phyloP scores from a whole-genome alignment of 2,888 invertebrate species.

The Coenonympha glycerion region DNA sequence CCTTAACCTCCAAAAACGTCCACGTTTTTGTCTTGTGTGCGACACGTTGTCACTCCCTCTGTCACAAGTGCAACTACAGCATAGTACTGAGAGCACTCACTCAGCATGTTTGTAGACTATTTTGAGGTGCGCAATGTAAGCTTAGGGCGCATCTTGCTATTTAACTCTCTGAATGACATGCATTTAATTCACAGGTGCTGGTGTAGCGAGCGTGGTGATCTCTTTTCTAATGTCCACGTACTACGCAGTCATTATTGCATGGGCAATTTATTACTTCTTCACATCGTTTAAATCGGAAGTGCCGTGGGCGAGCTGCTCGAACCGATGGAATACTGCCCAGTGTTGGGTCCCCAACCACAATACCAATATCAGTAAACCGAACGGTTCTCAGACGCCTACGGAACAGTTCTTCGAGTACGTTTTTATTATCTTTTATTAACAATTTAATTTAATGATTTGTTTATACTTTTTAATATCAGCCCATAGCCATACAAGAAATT shows the following conservation, averaged over 20 bases:
- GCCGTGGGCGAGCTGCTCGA: conserved; percentile 92
- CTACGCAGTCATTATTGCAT: conserved; percentile 96
- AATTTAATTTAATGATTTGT: neutral
- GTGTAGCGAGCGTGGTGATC: conserved; percentile 94
- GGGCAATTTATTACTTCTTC: conserved; percentile 95
- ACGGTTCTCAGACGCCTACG: conserved; percentile 86
- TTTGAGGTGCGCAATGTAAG: too few species aligned
- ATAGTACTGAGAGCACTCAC: too few species aligned
- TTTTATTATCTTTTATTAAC: neutral
- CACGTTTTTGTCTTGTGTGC: too few species aligned
- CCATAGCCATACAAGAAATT: too few species aligned
- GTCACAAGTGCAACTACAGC: too few species aligned
- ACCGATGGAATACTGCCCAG: conserved; percentile 88
- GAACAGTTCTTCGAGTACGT: conserved; percentile 95
- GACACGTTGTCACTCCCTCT: too few species aligned
- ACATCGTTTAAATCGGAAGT: conserved; percentile 90
- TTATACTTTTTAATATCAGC: too few species aligned
- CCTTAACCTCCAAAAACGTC: too few species aligned
- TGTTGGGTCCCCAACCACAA: conserved; percentile 88
- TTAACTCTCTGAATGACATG: too few species aligned
- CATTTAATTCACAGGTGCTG: conserved; percentile 81
- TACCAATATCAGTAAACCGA: conserved; percentile 68
- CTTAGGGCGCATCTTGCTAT: too few species aligned
- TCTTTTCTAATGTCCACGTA: conserved; percentile 97
- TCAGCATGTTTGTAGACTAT: too few species aligned